These are phyloP conservation scores for Phodopus roborovskii DNA, from an alignment of 2,113 vertebrate genomes.

Conservation along the genomic window DNA sequence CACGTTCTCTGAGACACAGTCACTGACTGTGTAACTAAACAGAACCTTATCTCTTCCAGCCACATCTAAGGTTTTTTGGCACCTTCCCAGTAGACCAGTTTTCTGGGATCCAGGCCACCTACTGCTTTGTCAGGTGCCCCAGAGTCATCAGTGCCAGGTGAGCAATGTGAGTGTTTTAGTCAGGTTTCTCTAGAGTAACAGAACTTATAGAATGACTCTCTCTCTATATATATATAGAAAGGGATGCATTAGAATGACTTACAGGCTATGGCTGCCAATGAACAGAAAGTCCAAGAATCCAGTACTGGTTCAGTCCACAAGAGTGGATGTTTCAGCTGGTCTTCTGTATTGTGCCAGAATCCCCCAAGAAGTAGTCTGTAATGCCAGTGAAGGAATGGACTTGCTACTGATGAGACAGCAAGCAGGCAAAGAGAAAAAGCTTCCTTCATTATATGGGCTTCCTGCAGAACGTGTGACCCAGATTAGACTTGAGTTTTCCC, in stretches of 20 bases:
- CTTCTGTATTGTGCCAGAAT: not conserved
- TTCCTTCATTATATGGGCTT: not conserved
- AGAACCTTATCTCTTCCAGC: not conserved
- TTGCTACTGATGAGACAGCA: not conserved
- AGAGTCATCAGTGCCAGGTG: not conserved
- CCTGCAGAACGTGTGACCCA: not conserved
- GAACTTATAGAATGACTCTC: not conserved
- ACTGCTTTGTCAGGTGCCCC: not conserved
- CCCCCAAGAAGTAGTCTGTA: not conserved
- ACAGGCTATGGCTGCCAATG: not conserved
- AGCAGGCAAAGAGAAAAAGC: not conserved
- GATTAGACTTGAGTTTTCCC: not conserved
- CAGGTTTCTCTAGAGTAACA: not conserved
- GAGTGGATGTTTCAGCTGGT: not conserved
- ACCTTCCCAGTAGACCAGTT: not conserved
- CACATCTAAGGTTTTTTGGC: slow-evolving; percentile 3
- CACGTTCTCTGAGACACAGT: slow-evolving; percentile 19
- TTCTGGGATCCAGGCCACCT: not conserved
- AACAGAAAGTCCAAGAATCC: not conserved
- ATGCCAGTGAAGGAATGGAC: not conserved
- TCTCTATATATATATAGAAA: not conserved
- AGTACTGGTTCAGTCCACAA: not conserved
- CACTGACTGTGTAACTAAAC: not conserved
- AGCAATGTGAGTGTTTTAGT: not conserved
- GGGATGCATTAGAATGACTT: not conserved